Percentiles rank a stretch among this genome's conserved stretches.
Evolutionary conservation across 1,140 invertebrate genomes (phyloP).

Genomic region (Anoplolepis gracilipes): DNA sequence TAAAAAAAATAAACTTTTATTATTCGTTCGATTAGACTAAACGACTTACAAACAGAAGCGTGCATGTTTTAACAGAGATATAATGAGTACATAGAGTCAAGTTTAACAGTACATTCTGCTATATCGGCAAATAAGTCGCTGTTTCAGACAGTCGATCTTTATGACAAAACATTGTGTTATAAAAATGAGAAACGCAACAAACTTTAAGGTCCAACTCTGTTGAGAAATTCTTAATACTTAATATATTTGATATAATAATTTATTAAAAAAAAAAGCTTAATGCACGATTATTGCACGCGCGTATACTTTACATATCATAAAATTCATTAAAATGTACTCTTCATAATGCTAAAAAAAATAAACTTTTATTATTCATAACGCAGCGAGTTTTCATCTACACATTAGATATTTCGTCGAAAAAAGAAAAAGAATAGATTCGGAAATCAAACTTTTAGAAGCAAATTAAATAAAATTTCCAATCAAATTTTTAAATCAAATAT

Average conservation of each 20-base stretch:
- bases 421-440: background rate
- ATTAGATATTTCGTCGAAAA: background rate
- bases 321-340: no score
- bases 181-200: background rate
- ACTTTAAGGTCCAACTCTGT: background rate
- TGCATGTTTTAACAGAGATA: background rate
- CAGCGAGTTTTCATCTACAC: background rate
- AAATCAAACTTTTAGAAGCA: background rate
- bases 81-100: background rate
- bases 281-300: no score
- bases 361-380: background rate
- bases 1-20: background rate
- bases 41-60: background rate
- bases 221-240: constrained; percentile 13
- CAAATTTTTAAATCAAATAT: no score
- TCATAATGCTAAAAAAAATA: no score
- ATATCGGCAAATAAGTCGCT: constrained; percentile 15
- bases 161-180: background rate
- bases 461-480: no score
- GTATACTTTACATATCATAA: no score
- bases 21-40: background rate
- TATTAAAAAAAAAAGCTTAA: background rate
- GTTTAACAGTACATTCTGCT: background rate
- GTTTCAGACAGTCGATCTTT: background rate
- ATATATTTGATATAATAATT: constrained; percentile 5